Percentiles rank a stretch among this genome's conserved stretches.
Evolutionary conservation across 2,888 invertebrate genomes (phyloP).

Genomic region (Nemotelus nigrinus): DNA sequence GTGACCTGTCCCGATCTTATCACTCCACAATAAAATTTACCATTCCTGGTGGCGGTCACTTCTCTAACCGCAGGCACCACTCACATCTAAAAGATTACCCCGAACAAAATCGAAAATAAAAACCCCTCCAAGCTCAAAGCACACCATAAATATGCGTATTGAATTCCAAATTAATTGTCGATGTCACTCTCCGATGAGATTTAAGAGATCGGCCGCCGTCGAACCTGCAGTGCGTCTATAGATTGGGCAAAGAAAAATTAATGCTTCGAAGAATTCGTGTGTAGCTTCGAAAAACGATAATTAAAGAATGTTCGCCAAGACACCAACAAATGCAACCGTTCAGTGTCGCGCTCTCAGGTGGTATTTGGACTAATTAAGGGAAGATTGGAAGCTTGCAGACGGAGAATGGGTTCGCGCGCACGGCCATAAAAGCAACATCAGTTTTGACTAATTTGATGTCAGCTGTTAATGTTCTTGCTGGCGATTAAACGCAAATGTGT

Average conservation of each 20-base stretch:
- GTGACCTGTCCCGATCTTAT: not conserved
- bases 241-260: slow-evolving; percentile 26
- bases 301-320: slow-evolving; percentile 7
- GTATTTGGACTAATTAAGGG: slow-evolving; percentile 38
- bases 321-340: slow-evolving; percentile 10
- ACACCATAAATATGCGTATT: slow-evolving; percentile 48
- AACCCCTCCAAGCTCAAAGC: not conserved
- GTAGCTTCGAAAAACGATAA: slow-evolving; percentile 49
- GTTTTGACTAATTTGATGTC: slow-evolving; percentile 51
- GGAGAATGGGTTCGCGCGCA: not conserved
- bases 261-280: slow-evolving; percentile 48
- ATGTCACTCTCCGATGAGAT: slow-evolving; percentile 48
- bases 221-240: not conserved
- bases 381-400: slow-evolving; percentile 34
- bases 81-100: not conserved
- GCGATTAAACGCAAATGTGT: slow-evolving; percentile 15
- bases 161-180: slow-evolving; percentile 52
- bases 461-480: slow-evolving; percentile 47
- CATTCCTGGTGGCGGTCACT: not conserved
- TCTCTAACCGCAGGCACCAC: not conserved
- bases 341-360: slow-evolving; percentile 12
- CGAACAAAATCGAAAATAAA: too few relatives aligned
- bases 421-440: not conserved
- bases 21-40: not conserved
- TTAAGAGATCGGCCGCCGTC: slow-evolving; percentile 46